Percentiles rank a stretch among this genome's conserved stretches.
phyloP scores from a whole-genome alignment of 1,140 invertebrate genomes.

The Maniola jurtina region DNA sequence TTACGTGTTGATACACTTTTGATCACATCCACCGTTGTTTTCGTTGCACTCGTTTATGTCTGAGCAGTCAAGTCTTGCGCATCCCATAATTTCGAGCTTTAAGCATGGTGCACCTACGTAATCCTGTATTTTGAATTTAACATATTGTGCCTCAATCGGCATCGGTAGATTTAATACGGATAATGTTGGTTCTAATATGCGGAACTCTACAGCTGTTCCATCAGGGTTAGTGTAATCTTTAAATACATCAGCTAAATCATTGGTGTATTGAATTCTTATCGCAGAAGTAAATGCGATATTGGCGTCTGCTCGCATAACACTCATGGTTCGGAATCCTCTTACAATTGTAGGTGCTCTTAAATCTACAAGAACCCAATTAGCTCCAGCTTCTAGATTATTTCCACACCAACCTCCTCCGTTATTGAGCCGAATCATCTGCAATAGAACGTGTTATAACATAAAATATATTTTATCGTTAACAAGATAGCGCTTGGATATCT shows the following conservation, averaged over 20 bases:
- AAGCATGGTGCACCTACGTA: constrained; percentile 93
- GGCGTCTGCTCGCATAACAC: constrained; percentile 87
- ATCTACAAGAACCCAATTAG: constrained; percentile 94
- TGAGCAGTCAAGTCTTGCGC: constrained; percentile 92
- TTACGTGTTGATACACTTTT: constrained; percentile 93
- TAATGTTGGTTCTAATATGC: constrained; percentile 91
- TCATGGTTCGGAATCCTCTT: constrained; percentile 93
- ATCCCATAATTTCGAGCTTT: constrained; percentile 96
- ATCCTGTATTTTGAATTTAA: constrained; percentile 94
- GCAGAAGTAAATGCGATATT: constrained; percentile 92
- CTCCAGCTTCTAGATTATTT: constrained; percentile 88
- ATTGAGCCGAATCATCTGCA: constrained; percentile 87
- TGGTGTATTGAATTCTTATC: constrained; percentile 91
- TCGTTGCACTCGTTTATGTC: constrained; percentile 95
- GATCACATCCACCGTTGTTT: constrained; percentile 96
- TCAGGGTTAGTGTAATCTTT: constrained; percentile 95
- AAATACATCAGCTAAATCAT: constrained; percentile 93
- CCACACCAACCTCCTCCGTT: constrained; percentile 94
- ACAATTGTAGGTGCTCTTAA: constrained; percentile 94
- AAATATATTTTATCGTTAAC: not conserved
- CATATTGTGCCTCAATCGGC: constrained; percentile 94
- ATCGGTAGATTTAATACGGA: constrained; percentile 94
- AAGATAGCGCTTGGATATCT: not conserved
- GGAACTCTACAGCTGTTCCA: constrained; percentile 94
- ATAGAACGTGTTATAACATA: constrained; percentile 1